Base-by-base conservation (phyloP, 2,888 invertebrate genomes). In the Odontocolon sp. region DNA sequence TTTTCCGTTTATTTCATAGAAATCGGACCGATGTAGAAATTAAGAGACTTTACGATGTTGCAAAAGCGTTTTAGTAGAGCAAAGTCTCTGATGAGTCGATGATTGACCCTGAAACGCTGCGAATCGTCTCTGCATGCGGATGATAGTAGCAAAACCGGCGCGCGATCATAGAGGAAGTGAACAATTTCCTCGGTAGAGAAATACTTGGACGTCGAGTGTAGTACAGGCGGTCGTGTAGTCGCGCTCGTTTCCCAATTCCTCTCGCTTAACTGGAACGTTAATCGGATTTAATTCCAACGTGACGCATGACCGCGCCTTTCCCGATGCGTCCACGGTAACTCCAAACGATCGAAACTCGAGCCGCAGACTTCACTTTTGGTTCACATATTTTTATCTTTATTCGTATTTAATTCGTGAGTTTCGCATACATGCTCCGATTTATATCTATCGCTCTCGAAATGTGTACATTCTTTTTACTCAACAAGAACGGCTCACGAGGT, bases 131-230 rank as follows among this genome's bases (percentile, higher is more conserved):
- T n/a, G n/a, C n/a, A n/a, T n/a, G n/a, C n/a, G n/a, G n/a, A n/a
- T n/a, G n/a, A n/a, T n/a, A n/a, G n/a, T 42, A 18, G 36, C 16
- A 11, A 9, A 31, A 28, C 16, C 36, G 68, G 50, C 38, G 50
- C 50, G 50, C 59, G 64, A 54, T 67, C 26, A 52, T 31, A 28
- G 73, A 73, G 76, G 76, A 78, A 75, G 77, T 64, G 57, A 79
- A 79, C 79, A 72, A 79, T 77, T 80, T 79, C 45, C 69, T 61
- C 28, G 69, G 45, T 23, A 56, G 66, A 16, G 57, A 75, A 75
- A 75, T 69, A 64, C 50, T 69, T 61, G 31, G 18, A 36, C 50
- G 26, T 50, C 50, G 50, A 45, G 56, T 54, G 38, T 23, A 38
- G 5, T 4, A 50, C 47, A 33, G 4, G 56, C 57, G 36, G 26